A percentile compares a stretch with the other conserved stretches of the same genome.
phyloP scores from a whole-genome alignment of 2,113 vertebrate species.

The Origma solitaria region DNA sequence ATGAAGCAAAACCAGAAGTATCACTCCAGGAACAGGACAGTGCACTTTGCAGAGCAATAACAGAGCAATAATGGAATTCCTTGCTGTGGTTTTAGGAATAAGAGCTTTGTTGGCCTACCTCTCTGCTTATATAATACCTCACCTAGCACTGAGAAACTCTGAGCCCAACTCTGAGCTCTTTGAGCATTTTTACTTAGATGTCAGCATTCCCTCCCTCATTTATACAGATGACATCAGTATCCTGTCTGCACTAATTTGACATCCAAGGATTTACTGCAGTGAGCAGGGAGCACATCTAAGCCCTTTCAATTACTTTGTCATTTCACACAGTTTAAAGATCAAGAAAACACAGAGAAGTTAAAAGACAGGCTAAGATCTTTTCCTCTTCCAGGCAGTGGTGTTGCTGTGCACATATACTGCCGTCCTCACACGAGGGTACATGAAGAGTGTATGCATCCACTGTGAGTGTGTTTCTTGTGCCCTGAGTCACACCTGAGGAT shows the following conservation, averaged over 20 bases:
- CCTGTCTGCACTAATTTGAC: not conserved
- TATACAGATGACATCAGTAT: not conserved
- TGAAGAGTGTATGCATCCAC: not conserved
- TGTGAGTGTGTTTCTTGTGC: not conserved
- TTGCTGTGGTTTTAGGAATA: not conserved
- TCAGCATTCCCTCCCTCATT: not conserved
- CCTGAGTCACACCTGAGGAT: not conserved
- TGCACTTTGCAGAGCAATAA: not conserved
- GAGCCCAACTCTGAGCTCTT: not conserved
- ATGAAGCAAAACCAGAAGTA: not conserved
- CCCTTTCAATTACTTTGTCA: not conserved
- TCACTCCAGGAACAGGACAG: not conserved
- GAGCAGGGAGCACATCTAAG: not conserved
- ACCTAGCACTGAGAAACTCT: not conserved
- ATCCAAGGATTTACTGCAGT: not conserved
- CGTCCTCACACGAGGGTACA: rapidly evolving
- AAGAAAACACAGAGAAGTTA: not conserved
- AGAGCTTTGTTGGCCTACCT: not conserved
- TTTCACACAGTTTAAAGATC: not conserved
- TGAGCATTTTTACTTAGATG: not conserved
- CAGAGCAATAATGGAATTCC: not conserved
- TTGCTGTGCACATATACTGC: not conserved
- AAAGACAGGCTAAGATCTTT: not conserved
- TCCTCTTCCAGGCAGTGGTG: not conserved
- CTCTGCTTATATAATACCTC: not conserved